Evolutionary conservation across 1,140 invertebrate species (phyloP).

Genomic region (Drosophila lacertosa): DNA sequence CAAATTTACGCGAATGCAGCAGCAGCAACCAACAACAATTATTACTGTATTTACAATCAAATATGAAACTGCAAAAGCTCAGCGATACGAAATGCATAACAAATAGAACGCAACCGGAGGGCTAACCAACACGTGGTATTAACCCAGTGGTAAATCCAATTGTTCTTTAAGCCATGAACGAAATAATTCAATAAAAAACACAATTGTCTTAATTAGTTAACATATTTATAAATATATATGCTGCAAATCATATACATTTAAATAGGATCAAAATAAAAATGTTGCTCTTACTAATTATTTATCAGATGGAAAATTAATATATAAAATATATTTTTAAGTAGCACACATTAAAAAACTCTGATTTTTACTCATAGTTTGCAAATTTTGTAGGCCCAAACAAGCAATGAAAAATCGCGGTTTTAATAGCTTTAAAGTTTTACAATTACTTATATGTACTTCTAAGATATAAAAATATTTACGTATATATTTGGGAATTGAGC

Average conservation of each 20-base stretch:
- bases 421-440: too few species aligned
- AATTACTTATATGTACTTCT: too few species aligned
- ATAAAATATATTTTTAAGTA: too few species aligned
- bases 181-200: slow-evolving; percentile 23
- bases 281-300: neutral
- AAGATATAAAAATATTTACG: too few species aligned
- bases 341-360: too few species aligned
- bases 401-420: too few species aligned
- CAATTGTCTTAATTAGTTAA: slow-evolving; percentile 5
- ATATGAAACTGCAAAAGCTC: slow-evolving; percentile 28
- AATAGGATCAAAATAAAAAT: neutral
- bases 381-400: too few species aligned
- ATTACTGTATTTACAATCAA: slow-evolving; percentile 42
- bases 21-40: neutral
- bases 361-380: too few species aligned
- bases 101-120: slow-evolving; percentile 17
- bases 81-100: slow-evolving; percentile 17
- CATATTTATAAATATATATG: too few species aligned
- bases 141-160: slow-evolving; percentile 24
- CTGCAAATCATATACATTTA: too few species aligned
- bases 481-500: too few species aligned
- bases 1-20: slow-evolving; percentile 37
- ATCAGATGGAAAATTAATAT: too few species aligned
- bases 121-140: neutral
- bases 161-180: neutral